Conservation (phyloP, 2,888 invertebrate species). For the Netelia melanura region DNA sequence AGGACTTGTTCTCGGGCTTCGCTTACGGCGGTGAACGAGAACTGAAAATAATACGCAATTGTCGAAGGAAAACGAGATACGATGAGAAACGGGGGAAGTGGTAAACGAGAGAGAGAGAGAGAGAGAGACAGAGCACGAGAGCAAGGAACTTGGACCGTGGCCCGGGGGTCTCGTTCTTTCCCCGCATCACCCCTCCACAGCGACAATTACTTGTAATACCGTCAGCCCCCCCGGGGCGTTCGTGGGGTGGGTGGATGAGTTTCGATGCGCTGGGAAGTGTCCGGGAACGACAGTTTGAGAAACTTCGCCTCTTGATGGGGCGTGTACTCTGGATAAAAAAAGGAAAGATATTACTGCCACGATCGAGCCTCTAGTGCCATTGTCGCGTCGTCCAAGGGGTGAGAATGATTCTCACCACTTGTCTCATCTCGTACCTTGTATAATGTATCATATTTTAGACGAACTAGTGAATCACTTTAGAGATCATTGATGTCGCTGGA, state of each 20-base stretch:
- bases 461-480: no score
- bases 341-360: conserved; percentile 78
- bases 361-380: conserved; percentile 53
- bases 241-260: conserved; percentile 73
- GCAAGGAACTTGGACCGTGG: conserved; percentile 49
- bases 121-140: background rate
- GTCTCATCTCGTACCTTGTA: background rate
- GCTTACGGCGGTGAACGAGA: conserved; percentile 43
- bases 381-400: conserved; percentile 32
- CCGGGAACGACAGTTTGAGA: conserved; percentile 59
- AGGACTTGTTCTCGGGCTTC: conserved; percentile 40
- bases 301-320: conserved; percentile 78
- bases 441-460: background rate
- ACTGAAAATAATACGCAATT: conserved; percentile 21
- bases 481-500: no score
- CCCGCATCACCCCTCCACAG: conserved; percentile 75
- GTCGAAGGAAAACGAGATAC: conserved; percentile 22
- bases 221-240: conserved; percentile 78
- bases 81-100: conserved; percentile 19
- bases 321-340: conserved; percentile 78
- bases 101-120: background rate
- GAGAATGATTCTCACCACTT: conserved; percentile 54
- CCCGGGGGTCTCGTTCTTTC: conserved; percentile 57
- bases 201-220: conserved; percentile 84
- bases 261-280: conserved; percentile 53